A percentile compares a stretch with the other conserved stretches of the same genome.
phyloP scores from a whole-genome alignment of 2,888 invertebrate genomes.

The Creontiades dilutus region DNA sequence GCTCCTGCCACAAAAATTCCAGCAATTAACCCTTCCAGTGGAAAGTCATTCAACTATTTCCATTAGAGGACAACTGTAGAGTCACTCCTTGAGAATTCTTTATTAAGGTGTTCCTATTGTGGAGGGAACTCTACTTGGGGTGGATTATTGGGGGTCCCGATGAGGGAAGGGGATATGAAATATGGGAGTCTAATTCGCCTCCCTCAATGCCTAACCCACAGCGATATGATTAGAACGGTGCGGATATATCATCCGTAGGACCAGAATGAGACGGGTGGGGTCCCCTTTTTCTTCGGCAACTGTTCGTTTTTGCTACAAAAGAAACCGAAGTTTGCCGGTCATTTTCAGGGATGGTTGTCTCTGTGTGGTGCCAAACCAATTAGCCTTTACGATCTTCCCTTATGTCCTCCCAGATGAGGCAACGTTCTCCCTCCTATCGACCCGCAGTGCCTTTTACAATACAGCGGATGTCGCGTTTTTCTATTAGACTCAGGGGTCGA shows the following conservation, averaged over 20 bases:
- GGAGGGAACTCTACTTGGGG: constrained; percentile 18
- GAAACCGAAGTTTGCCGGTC: constrained; percentile 52
- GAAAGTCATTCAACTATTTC: constrained; percentile 71
- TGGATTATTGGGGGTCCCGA: not conserved
- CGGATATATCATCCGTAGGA: constrained; percentile 50
- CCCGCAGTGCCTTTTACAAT: not conserved
- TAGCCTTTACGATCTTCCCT: constrained; percentile 63
- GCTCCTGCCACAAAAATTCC: constrained; percentile 59
- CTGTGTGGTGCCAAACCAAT: constrained; percentile 68
- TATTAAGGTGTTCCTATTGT: constrained; percentile 68
- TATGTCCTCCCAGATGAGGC: constrained; percentile 2
- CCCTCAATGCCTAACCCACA: constrained; percentile 1
- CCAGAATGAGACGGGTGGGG: not conserved
- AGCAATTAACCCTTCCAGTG: constrained; percentile 70
- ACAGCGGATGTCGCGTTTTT: constrained; percentile 11
- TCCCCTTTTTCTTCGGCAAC: constrained; percentile 49
- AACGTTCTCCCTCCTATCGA: not conserved
- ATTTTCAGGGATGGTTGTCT: constrained; percentile 23
- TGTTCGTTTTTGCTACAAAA: constrained; percentile 68
- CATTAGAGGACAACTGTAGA: constrained; percentile 72
- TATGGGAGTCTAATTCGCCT: constrained; percentile 69
- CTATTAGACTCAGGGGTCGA: not conserved
- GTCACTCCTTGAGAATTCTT: constrained; percentile 71
- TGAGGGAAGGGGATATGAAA: constrained; percentile 60
- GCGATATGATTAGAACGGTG: constrained; percentile 62